Percentiles rank a stretch among this genome's conserved stretches.
Evolutionary conservation across 2,797 vertebrate genomes (phyloP).

Genomic region (Adelosebastes latens): DNA sequence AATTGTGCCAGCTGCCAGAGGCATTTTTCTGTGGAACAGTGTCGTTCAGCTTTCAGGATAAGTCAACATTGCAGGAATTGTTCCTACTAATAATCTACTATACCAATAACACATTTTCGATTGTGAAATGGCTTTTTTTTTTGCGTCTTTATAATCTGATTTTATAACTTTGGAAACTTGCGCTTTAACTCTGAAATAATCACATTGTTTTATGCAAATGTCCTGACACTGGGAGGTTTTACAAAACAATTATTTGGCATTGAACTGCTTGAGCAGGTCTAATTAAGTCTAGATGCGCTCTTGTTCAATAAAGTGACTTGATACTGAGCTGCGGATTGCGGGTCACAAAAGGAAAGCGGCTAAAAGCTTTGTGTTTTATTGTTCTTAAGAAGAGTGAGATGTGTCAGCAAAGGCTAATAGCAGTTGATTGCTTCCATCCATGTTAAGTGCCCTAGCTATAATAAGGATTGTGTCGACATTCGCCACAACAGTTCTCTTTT

Average conservation of each 20-base stretch:
- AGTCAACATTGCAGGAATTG: neutral
- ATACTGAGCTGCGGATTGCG: constrained; percentile 39
- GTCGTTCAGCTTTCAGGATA: neutral
- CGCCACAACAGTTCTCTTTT: constrained; percentile 75
- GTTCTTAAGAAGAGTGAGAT: constrained; percentile 58
- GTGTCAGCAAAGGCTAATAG: constrained; percentile 69
- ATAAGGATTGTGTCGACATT: constrained; percentile 62
- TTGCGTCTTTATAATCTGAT: neutral
- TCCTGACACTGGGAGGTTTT: constrained; percentile 19
- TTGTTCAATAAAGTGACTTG: constrained; percentile 32
- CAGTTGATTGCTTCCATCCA: constrained; percentile 76
- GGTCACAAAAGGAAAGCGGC: constrained; percentile 40
- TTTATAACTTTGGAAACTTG: constrained; percentile 3
- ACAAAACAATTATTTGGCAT: constrained; percentile 43
- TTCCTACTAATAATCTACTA: neutral
- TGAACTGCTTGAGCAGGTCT: constrained; percentile 37
- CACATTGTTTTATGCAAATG: constrained; percentile 43
- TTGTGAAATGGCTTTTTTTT: neutral
- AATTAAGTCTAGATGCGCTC: constrained; percentile 49
- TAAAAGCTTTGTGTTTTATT: constrained; percentile 57
- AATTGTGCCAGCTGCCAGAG: constrained; percentile 12
- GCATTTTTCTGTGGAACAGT: constrained; percentile 1
- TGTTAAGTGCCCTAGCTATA: constrained; percentile 48
- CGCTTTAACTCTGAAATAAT: constrained; percentile 5
- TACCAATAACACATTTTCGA: neutral